Evolutionary conservation across 2,888 invertebrate species (phyloP).

Genomic region (Xanthorhoe designata): DNA sequence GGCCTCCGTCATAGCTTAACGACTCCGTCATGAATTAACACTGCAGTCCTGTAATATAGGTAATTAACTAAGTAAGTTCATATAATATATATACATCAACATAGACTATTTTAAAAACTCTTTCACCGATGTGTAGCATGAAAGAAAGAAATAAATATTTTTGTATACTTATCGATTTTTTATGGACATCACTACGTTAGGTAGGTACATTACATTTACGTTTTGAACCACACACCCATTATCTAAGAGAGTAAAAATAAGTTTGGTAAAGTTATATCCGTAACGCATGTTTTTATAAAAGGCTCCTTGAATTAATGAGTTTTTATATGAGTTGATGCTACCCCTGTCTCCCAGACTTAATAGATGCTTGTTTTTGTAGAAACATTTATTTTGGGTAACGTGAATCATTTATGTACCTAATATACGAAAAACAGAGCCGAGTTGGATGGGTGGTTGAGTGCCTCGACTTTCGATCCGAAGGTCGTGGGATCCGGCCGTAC

Average conservation of each 20-base stretch:
- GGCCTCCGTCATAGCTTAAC: too few relatives aligned
- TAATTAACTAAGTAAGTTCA: too few relatives aligned
- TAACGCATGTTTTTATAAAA: conserved; percentile 19
- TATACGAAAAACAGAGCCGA: neutral
- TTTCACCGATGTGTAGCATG: too few relatives aligned
- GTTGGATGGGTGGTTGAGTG: too few relatives aligned
- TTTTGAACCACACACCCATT: conserved; percentile 14
- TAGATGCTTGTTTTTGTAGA: conserved; percentile 15
- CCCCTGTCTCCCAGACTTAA: conserved; percentile 4
- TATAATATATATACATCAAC: too few relatives aligned
- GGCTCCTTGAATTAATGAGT: conserved; percentile 16
- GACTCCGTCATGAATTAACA: too few relatives aligned
- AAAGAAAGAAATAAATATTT: too few relatives aligned
- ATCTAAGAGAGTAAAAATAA: conserved; percentile 15
- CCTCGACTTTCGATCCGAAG: too few relatives aligned
- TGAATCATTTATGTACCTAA: conserved; percentile 1
- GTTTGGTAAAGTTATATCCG: conserved; percentile 20
- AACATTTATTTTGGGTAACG: neutral
- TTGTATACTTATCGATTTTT: neutral
- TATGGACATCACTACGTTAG: conserved; percentile 7
- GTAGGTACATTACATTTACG: conserved; percentile 20
- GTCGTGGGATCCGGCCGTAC: too few relatives aligned
- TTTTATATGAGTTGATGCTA: conserved; percentile 19
- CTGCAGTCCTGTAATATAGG: too few relatives aligned
- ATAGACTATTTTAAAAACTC: too few relatives aligned